Evolutionary conservation across 92 coral and sea anemone species (phyloP).

Genomic region (Palythoa heliodiscus): DNA sequence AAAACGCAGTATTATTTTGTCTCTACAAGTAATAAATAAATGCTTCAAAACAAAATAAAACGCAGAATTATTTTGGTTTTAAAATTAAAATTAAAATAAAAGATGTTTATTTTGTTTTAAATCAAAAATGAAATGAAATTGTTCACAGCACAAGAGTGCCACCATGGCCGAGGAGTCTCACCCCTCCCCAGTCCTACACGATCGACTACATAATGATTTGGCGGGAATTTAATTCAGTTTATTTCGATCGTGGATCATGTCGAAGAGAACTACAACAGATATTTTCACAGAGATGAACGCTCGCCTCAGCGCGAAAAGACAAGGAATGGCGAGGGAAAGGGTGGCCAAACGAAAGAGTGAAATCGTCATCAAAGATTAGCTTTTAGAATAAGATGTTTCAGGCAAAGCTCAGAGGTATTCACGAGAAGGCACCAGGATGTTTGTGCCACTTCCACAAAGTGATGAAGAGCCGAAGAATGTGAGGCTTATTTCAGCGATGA

Average conservation of each 20-base stretch:
- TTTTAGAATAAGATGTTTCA: conserved; percentile 10
- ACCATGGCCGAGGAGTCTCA: conserved; percentile 34
- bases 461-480: conserved; percentile 7
- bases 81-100: no score
- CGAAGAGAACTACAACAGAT: conserved; percentile 16
- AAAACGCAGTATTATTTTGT: no score
- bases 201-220: background rate
- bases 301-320: conserved; percentile 25
- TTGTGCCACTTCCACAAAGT: conserved; percentile 25
- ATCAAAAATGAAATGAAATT: no score
- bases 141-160: no score
- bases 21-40: no score
- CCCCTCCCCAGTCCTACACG: conserved; percentile 30
- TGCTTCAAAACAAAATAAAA: no score
- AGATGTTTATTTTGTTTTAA: conserved; percentile 18
- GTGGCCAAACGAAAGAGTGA: conserved; percentile 20
- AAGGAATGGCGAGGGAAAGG: conserved; percentile 12
- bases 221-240: background rate
- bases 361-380: conserved; percentile 21
- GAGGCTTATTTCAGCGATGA: conserved; percentile 19
- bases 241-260: conserved; percentile 12
- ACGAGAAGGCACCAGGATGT: conserved; percentile 20
- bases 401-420: conserved; percentile 23
- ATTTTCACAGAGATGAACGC: conserved; percentile 13
- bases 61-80: no score